Evolutionary conservation across 2,113 vertebrate species (phyloP).

Genomic region (Bufo gargarizans): DNA sequence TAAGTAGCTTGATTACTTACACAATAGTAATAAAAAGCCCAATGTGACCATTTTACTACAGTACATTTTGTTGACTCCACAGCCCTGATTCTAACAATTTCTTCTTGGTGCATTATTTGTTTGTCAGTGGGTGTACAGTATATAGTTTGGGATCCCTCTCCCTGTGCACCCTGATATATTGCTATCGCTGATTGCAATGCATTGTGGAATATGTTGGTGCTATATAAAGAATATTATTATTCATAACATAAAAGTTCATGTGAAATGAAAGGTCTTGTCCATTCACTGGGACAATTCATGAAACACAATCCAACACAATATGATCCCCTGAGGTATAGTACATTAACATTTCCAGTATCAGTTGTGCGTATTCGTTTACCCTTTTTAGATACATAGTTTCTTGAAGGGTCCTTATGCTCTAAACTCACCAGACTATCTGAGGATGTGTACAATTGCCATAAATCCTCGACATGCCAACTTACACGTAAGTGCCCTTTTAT

Average conservation of each 20-base stretch:
- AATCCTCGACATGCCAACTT: neutral
- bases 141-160: too few relatives aligned
- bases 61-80: too few relatives aligned
- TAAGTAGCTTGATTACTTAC: too few relatives aligned
- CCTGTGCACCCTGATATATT: neutral
- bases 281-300: neutral
- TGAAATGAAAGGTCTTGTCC: neutral
- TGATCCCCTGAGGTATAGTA: neutral
- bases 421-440: neutral
- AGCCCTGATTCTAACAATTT: too few relatives aligned
- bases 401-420: neutral
- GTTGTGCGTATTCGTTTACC: neutral
- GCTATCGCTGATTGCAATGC: neutral
- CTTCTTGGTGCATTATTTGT: too few relatives aligned
- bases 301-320: neutral
- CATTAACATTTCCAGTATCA: neutral
- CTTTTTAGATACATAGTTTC: neutral
- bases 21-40: too few relatives aligned
- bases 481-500: slow-evolving; percentile 17
- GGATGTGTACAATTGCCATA: neutral
- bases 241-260: neutral
- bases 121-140: too few relatives aligned
- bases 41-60: too few relatives aligned
- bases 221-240: neutral
- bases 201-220: neutral